These are phyloP conservation scores for Ptychochromis oligacanthus DNA, from an alignment of 2,113 vertebrate genomes.

Conservation along the genomic window DNA sequence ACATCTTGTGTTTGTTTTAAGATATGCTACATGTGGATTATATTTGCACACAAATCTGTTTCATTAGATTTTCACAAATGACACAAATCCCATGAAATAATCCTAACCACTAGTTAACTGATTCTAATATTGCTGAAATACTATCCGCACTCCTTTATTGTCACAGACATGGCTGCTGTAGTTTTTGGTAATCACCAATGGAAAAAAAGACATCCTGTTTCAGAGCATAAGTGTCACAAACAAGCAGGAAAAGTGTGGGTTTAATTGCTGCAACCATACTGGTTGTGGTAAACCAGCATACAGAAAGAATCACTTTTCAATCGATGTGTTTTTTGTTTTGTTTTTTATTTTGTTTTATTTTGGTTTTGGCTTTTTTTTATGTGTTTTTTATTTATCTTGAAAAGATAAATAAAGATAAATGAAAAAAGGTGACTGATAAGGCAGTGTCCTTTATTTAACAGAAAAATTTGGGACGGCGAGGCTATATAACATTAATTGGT, in stretches of 20 bases:
- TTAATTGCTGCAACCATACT: neutral
- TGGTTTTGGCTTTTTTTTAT: no score
- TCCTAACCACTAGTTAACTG: neutral
- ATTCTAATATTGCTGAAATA: neutral
- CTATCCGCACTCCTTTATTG: neutral
- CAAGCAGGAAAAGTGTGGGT: neutral
- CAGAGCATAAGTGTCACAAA: neutral
- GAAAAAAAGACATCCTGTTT: constrained; percentile 1
- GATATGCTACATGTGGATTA: neutral
- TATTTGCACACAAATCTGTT: neutral
- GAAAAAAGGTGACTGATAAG: no score
- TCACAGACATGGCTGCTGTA: neutral
- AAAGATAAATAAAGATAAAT: no score
- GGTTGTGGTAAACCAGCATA: neutral
- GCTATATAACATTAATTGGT: neutral
- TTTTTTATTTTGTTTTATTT: no score
- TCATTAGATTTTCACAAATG: neutral
- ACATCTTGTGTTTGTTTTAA: constrained; percentile 1
- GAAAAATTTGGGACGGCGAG: neutral
- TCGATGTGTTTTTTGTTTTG: neutral
- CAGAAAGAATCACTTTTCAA: neutral
- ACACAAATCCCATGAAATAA: neutral
- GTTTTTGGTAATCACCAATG: neutral
- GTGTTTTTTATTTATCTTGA: no score
- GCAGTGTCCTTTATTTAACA: neutral